These are phyloP conservation scores for Drosophila subquinaria DNA, from an alignment of 2,888 invertebrate genomes.

Conservation along the genomic window DNA sequence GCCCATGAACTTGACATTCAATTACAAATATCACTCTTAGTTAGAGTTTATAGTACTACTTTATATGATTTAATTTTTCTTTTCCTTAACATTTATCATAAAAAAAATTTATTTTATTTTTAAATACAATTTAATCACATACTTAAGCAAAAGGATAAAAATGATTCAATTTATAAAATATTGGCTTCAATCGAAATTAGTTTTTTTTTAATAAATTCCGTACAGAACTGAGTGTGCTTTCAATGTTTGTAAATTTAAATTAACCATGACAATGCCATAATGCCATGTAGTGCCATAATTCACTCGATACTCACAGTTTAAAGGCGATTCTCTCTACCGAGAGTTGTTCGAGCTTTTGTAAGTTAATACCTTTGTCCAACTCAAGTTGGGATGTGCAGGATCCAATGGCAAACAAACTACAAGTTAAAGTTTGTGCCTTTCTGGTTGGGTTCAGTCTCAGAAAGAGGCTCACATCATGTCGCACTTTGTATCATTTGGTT, in stretches of 20 bases:
- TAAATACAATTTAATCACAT: too few relatives aligned
- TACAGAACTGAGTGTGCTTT: neutral
- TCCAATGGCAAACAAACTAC: constrained; percentile 20
- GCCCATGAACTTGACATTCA: constrained; percentile 1
- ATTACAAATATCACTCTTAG: neutral
- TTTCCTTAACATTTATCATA: neutral
- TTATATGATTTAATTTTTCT: neutral
- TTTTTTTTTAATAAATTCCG: neutral
- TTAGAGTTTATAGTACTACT: neutral
- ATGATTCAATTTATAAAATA: too few relatives aligned
- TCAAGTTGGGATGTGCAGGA: constrained; percentile 21
- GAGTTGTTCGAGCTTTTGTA: constrained; percentile 14
- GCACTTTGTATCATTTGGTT: constrained; percentile 49
- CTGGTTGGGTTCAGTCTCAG: constrained; percentile 15
- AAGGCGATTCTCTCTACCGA: constrained; percentile 6
- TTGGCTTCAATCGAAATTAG: neutral
- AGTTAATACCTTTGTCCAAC: constrained; percentile 51
- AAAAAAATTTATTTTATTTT: too few relatives aligned
- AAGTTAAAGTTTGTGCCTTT: constrained; percentile 30
- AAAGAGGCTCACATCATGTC: constrained; percentile 24
- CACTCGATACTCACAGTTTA: constrained; percentile 6
- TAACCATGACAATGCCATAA: neutral
- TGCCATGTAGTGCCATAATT: constrained; percentile 4
- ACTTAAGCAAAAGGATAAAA: too few relatives aligned
- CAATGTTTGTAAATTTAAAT: constrained; percentile 6